Evolutionary conservation across 2,888 invertebrate species (phyloP), one percentile per base, ranked within the genome.

Genomic region (Megaustenia siamemsis): DNA sequence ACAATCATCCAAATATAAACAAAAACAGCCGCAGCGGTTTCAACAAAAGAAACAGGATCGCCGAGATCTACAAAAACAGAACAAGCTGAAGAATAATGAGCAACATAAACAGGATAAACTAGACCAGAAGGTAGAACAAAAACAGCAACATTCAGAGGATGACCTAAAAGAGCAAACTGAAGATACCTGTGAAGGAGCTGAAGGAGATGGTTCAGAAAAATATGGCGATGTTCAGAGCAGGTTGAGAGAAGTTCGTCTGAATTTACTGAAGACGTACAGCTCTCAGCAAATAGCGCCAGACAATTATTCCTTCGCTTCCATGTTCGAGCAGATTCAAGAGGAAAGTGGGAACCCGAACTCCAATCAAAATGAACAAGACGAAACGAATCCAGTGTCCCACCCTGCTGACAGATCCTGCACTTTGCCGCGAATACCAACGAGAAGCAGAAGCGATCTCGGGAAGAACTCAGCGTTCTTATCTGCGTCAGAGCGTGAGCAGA

Each of bases 231-330:
- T 53, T 3, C 75, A 56, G 35, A 76, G 35, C 53, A 76, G 56
- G 24, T 21, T 76, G 32, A 56, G 21, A 5, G 53, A 56, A 49
- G 75, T 76, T 3, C 32, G 56, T 4, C 15, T 53, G 10, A 43
- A 56, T 35, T 53, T 76, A 10, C 35, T 56, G 18, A 76, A 56
- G 21, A 76, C 75, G 3, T 76, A 76, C 56, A 76, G 35, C 35
- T 15, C 49, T 21, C 53, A 76, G 35, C 75, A 76, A 21, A 21
- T 53, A 4, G 35, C 53, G 0, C 53, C 75, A 4, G 21, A 43
- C 32, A 35, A 8, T 32, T 35, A 35, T 35, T 49, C 53, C 1
- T 56, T 53, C 1, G 32, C 53, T 4, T 21, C 35, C 10, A 53
- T 53, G 1, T 53, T 76, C 21, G 56, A 21, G 8, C 32, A 76